phyloP scores from a whole-genome alignment of 2,888 invertebrate genomes.

The Phyto melanocephala region DNA sequence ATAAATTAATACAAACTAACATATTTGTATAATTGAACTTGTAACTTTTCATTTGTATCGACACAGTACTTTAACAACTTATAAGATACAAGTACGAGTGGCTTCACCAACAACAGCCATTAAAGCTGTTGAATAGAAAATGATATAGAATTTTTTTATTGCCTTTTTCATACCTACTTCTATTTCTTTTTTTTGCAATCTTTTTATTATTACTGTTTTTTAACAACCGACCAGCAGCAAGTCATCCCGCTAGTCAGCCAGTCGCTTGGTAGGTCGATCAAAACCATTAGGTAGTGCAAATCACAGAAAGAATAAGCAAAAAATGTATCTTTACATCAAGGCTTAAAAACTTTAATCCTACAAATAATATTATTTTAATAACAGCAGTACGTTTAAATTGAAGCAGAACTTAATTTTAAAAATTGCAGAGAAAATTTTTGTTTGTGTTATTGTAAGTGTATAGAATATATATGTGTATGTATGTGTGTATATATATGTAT shows the following conservation, averaged over 20 bases:
- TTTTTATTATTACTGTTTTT: neutral
- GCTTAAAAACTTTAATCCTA: constrained; percentile 59
- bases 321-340: constrained; percentile 44
- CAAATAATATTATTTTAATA: constrained; percentile 55
- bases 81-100: neutral
- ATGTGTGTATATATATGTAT: no score
- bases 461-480: no score
- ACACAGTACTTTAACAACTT: constrained; percentile 40
- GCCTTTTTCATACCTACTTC: constrained; percentile 33
- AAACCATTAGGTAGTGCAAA: neutral
- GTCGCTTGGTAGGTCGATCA: neutral
- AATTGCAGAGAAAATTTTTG: neutral
- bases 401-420: constrained; percentile 8
- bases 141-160: constrained; percentile 28
- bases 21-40: constrained; percentile 27
- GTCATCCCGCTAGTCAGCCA: constrained; percentile 6
- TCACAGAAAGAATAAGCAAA: neutral
- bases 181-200: constrained; percentile 4
- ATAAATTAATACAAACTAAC: constrained; percentile 15
- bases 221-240: neutral
- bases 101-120: no score
- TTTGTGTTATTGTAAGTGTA: neutral
- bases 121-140: constrained; percentile 63
- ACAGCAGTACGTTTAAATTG: neutral
- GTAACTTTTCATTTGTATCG: constrained; percentile 40